phyloP scores from a whole-genome alignment of 2,797 vertebrate species.

The Xenops minutus region DNA sequence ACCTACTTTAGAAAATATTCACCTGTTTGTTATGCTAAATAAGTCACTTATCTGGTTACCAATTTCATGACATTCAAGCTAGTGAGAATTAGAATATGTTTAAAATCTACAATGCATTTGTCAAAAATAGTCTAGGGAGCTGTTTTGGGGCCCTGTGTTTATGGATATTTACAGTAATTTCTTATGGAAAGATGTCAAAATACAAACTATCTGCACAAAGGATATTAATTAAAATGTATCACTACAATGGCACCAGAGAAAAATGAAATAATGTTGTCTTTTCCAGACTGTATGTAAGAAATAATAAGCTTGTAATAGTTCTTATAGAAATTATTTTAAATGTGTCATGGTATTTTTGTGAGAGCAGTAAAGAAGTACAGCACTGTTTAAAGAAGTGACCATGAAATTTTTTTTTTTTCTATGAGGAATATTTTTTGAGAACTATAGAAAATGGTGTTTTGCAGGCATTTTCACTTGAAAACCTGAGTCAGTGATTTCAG shows the following conservation, averaged over 20 bases:
- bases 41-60: not conserved
- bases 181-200: not conserved
- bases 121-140: not conserved
- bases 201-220: not conserved
- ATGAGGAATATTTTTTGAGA: not conserved
- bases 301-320: not conserved
- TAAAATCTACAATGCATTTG: not conserved
- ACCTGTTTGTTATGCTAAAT: not conserved
- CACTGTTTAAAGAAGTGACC: not conserved
- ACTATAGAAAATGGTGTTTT: not conserved
- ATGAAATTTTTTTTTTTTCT: not conserved
- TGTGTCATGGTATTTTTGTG: not conserved
- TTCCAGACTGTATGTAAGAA: not conserved
- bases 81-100: not conserved
- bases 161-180: not conserved
- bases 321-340: not conserved
- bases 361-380: not conserved
- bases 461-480: not conserved
- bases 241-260: not conserved
- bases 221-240: not conserved
- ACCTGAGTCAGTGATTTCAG: not conserved
- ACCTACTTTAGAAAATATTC: not conserved
- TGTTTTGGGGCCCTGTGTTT: not conserved
- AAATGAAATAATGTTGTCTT: not conserved
- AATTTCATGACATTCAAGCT: not conserved